Base-by-base conservation (phyloP, 2,797 vertebrate species). In the Alfaro cultratus region DNA sequence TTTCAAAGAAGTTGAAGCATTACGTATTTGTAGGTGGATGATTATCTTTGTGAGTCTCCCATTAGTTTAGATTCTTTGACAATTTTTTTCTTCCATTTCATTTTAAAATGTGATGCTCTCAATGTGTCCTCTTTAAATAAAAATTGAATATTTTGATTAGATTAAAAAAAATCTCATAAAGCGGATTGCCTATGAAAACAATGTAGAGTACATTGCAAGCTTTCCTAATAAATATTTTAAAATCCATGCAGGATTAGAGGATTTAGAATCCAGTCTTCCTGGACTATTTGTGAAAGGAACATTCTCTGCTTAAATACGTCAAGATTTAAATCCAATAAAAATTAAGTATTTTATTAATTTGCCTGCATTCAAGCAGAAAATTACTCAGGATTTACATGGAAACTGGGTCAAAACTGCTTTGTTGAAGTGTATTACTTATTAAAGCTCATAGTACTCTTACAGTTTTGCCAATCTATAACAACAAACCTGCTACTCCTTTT, bases 81-180 rank as follows among this genome's bases (percentile, higher is more conserved):
- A 51, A 26, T 57, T 81, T 46, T 73, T 51, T 60, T 83, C 80
- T 88, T 85, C 9, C 80, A 36, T 91, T 92, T 89, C 43, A 86
- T 89, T 92, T 90, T 87, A 77, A 47, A 86, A 87, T 91, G 77
- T 83, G 92, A 91, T 88, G 76, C 68, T 62, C 57, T 41, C 81
- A 93, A 93, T 86, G 82, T 94, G 88, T 81, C 80, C 79, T 84
- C 71, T 89, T 91, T 89, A 89, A 93, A 85, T 84, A 46, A 78
- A 82, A 34, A 76, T 81, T 85, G 88, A 93, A 94, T 92, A 91
- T 86, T 89, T 78, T 83, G 75, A 93, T 83, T 62, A 83, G 91
- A 94, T 94, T 77, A 93, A 83, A 26, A 86, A 62, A 84, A 39
- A 86, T 53, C 91, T 80, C 77, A 68, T 88, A 78, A 91, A 87